These are phyloP conservation scores for Keiferia lycopersicella DNA, from an alignment of 2,888 invertebrate species.

Conservation along the genomic window DNA sequence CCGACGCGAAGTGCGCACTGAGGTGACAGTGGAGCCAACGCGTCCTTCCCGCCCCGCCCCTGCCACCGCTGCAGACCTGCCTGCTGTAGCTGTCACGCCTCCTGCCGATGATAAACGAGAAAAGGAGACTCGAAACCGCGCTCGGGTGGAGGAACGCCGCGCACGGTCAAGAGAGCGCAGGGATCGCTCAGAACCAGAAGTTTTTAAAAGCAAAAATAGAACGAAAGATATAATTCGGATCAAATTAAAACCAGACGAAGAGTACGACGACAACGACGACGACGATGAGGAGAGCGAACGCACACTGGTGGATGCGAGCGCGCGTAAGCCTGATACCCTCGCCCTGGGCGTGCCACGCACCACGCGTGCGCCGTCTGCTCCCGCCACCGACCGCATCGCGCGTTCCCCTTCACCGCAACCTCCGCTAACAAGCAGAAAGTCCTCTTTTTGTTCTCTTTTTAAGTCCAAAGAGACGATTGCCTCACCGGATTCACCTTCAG, in stretches of 20 bases:
- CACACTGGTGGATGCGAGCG: constrained; percentile 57
- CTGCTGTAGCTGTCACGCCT: constrained; percentile 36
- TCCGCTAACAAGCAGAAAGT: constrained; percentile 86
- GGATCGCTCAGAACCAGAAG: constrained; percentile 64
- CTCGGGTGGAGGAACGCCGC: constrained; percentile 57
- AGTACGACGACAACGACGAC: constrained; percentile 83
- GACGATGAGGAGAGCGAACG: constrained; percentile 49
- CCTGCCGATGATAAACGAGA: constrained; percentile 54
- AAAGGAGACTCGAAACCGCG: constrained; percentile 59
- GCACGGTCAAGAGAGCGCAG: constrained; percentile 56
- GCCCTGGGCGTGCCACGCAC: constrained; percentile 18
- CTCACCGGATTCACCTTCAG: constrained; percentile 83
- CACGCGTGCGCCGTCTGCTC: constrained; percentile 34
- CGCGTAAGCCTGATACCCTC: constrained; percentile 5
- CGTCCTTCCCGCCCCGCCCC: constrained; percentile 28
- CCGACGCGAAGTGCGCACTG: constrained; percentile 61
- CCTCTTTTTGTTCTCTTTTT: constrained; percentile 90
- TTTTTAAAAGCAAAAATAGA: constrained; percentile 56
- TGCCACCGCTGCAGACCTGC: constrained; percentile 27
- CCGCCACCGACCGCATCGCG: constrained; percentile 13
- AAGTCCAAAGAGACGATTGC: constrained; percentile 85
- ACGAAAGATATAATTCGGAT: constrained; percentile 81
- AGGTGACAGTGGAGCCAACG: constrained; percentile 59
- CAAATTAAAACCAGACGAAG: constrained; percentile 87
- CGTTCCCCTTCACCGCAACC: constrained; percentile 84